Evolutionary conservation across 2,888 invertebrate genomes (phyloP).

Genomic region (Phragmatobia fuliginosa): DNA sequence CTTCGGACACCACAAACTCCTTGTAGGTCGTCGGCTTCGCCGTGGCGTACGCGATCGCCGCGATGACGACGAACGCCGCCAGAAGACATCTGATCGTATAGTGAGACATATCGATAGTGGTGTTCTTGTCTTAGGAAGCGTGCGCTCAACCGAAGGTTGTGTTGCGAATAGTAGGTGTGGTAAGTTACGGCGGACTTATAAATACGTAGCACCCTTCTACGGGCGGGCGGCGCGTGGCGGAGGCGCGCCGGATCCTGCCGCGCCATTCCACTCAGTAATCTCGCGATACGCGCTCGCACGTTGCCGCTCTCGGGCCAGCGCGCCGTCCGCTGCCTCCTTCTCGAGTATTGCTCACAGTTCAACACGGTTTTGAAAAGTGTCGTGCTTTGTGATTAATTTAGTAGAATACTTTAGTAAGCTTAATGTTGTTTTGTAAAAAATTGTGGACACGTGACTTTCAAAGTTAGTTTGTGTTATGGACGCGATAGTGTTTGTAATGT

Average conservation of each 20-base stretch:
- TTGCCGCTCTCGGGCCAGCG: neutral
- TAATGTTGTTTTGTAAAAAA: neutral
- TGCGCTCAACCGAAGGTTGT: constrained; percentile 57
- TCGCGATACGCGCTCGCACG: neutral
- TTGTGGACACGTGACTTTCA: neutral
- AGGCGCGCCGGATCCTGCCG: neutral
- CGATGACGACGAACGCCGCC: constrained; percentile 38
- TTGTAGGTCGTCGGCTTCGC: constrained; percentile 40
- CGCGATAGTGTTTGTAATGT: neutral
- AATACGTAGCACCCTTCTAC: constrained; percentile 20
- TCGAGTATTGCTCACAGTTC: neutral
- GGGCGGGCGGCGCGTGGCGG: constrained; percentile 24
- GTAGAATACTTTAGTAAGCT: neutral
- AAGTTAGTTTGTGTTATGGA: constrained; percentile 5
- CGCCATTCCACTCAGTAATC: constrained; percentile 4
- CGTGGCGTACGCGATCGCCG: constrained; percentile 46
- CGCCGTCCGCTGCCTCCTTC: neutral
- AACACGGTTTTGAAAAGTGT: constrained; percentile 1
- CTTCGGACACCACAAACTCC: constrained; percentile 63
- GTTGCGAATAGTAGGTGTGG: constrained; percentile 65
- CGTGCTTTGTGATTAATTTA: neutral
- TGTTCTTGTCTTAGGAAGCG: constrained; percentile 40
- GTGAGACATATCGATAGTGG: constrained; percentile 34
- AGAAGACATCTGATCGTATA: constrained; percentile 34
- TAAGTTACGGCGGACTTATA: constrained; percentile 47